Base-by-base conservation (phyloP, 2,113 vertebrate genomes). In the Elephantulus edwardii region DNA sequence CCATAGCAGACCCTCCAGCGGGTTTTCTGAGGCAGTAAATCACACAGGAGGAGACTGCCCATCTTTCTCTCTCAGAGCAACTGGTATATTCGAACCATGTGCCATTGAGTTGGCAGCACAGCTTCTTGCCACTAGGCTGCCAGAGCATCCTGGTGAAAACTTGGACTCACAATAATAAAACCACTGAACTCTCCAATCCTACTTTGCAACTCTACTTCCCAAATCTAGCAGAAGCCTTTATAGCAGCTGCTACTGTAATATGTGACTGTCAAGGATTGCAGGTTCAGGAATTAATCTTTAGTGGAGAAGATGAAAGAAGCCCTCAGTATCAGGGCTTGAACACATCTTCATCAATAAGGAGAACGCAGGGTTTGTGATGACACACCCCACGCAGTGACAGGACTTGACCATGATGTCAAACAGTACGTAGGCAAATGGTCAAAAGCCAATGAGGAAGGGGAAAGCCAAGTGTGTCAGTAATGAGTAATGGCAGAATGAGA, bases 291-390 rank as follows among this genome's bases (percentile, higher is more conserved):
- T 22, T 4, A 9, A 46, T 19, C 1, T 26, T 8, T n/a, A 58
- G 2, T 10, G 60, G 14, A 42, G 10, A n/a, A 28, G 19, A 8
- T 3, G 24, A 1, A n/a, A 8, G 40, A 44, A 33, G 13, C 52
- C 40, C 35, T 2, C 0, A 26, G 54, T 5, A 3, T 22, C 6
- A 10, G 12, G 0, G 8, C 68, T 33, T 16, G n/a, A 38, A 8
- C 4, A 13, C 12, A 5, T 24, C 54, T 56, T 56, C 54, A 5
- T 56, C 6, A 8, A 56, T 19, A 5, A 56, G 22, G 13, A 16
- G 22, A 56, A 17, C 13, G 8, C 58, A 38, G 4, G 7, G 22
- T 64, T 13, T 24, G 17, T 22, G 60, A 58, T 6, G 30, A 52
- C 35, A 20, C 70, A 42, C 30, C 50, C 71, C 3, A 7, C 19